Evolutionary conservation across 92 coral and sea anemone species (phyloP).

Genomic region (Isaurus tuberculatus): DNA sequence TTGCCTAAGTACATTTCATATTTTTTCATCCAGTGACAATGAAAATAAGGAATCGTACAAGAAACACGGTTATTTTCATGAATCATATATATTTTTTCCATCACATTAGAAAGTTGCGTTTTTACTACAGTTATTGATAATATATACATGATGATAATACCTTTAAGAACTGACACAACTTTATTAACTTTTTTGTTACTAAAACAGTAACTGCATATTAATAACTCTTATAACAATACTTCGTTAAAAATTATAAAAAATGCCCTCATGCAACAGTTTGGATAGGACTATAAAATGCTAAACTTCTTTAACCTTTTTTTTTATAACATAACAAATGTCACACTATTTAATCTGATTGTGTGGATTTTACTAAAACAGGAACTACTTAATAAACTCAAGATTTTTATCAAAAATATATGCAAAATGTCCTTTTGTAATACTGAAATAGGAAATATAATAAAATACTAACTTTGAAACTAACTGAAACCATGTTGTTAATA

Average conservation of each 20-base stretch:
- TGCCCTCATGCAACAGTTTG: neutral
- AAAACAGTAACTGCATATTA: neutral
- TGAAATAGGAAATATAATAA: neutral
- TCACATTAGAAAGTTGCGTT: neutral
- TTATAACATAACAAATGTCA: neutral
- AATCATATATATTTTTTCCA: neutral
- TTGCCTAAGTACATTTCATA: slow-evolving; percentile 9
- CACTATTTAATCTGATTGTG: neutral
- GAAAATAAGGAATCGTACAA: neutral
- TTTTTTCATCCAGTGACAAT: slow-evolving; percentile 5
- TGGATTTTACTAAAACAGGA: neutral
- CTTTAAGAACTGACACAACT: too few relatives aligned
- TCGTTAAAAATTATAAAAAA: slow-evolving; percentile 4
- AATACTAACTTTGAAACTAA: neutral
- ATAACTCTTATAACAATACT: slow-evolving; percentile 4
- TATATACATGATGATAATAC: too few relatives aligned
- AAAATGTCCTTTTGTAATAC: neutral
- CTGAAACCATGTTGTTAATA: neutral
- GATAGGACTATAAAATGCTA: neutral
- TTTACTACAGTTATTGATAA: neutral
- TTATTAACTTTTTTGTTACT: too few relatives aligned
- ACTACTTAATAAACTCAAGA: neutral
- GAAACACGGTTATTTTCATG: neutral
- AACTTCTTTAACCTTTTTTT: neutral
- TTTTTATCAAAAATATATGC: neutral